A percentile compares a stretch with the other conserved stretches of the same genome.
Conservation (phyloP, 1,140 invertebrate genomes). For the Drosophila pectinifera region DNA sequence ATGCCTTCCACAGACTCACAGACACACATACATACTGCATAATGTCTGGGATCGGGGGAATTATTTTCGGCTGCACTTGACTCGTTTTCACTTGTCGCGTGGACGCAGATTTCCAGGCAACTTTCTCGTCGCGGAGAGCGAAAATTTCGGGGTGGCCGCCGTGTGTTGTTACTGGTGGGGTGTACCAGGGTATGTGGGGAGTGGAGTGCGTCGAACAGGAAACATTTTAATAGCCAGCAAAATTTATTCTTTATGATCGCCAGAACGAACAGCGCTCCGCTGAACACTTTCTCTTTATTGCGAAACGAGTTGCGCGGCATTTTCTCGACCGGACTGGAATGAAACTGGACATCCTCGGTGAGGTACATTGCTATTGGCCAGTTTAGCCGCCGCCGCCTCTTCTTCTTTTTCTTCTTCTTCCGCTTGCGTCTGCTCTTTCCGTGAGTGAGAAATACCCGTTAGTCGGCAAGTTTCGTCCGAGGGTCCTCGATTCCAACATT, state of each 20-base stretch:
- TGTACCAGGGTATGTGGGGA: too few species aligned
- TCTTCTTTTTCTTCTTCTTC: constrained; percentile 58
- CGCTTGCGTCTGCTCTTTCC: constrained; percentile 58
- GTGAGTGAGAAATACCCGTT: constrained; percentile 2
- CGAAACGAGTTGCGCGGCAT: constrained; percentile 82
- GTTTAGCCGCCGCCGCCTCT: constrained; percentile 10
- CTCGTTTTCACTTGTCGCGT: constrained; percentile 61
- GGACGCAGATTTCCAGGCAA: constrained; percentile 53
- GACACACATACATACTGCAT: neutral
- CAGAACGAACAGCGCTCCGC: constrained; percentile 63
- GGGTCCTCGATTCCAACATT: too few species aligned
- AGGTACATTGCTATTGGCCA: constrained; percentile 10
- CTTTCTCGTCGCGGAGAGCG: constrained; percentile 51
- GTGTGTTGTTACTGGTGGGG: neutral
- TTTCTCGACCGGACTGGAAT: constrained; percentile 64
- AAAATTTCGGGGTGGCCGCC: constrained; percentile 17
- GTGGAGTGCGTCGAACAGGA: constrained; percentile 67
- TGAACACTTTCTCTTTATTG: constrained; percentile 83
- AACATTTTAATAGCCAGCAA: constrained; percentile 74
- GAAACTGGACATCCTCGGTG: constrained; percentile 54
- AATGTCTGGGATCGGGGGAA: constrained; percentile 16
- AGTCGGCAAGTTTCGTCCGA: neutral
- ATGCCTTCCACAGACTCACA: constrained; percentile 30
- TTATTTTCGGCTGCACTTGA: constrained; percentile 54
- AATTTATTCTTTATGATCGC: constrained; percentile 82